phyloP scores from a whole-genome alignment of 2,113 vertebrate genomes.

The Salvelinus sp. region DNA sequence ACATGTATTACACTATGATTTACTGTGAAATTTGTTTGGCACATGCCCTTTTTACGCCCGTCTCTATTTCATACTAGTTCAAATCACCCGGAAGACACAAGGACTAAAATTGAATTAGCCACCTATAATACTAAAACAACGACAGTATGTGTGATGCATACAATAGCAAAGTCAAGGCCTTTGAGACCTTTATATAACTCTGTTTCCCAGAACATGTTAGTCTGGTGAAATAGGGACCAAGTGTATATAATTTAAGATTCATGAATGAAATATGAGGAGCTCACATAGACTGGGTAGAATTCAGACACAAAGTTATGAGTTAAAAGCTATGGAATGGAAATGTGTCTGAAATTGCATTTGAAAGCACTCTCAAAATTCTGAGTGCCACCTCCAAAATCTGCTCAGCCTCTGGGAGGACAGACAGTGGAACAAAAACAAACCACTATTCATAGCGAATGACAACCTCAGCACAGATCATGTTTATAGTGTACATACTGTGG shows the following conservation, averaged over 20 bases:
- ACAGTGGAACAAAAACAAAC: background rate
- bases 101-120: too few relatives aligned
- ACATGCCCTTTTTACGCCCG: too few relatives aligned
- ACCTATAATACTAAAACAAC: too few relatives aligned
- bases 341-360: background rate
- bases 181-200: background rate
- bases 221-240: background rate
- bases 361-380: background rate
- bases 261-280: conserved; percentile 1
- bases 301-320: background rate
- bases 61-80: too few relatives aligned
- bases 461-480: too few relatives aligned
- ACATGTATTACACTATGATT: too few relatives aligned
- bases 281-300: conserved; percentile 1
- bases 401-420: background rate
- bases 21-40: too few relatives aligned
- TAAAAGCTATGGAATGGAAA: background rate
- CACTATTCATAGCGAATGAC: too few relatives aligned
- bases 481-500: too few relatives aligned
- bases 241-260: conserved; percentile 4
- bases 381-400: background rate
- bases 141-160: too few relatives aligned
- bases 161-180: too few relatives aligned
- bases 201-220: background rate
- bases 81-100: too few relatives aligned